phyloP scores from a whole-genome alignment of 1,140 invertebrate species.

The Cepaea nemoralis region DNA sequence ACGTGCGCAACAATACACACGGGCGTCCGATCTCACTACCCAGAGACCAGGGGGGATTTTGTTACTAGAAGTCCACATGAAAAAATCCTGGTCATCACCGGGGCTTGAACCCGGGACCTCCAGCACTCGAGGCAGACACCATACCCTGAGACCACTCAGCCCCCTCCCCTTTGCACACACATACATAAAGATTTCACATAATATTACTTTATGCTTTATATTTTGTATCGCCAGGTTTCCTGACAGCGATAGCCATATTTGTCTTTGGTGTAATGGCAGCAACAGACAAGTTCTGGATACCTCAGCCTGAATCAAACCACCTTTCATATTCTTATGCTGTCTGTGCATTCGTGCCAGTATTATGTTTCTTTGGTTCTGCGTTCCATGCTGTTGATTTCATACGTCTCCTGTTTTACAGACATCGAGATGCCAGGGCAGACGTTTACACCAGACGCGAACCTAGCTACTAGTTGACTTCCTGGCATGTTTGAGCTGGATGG shows the following conservation, averaged over 20 bases:
- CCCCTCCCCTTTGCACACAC: no score
- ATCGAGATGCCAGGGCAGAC: slow-evolving; percentile 24
- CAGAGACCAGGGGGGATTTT: no score
- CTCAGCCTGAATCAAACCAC: slow-evolving; percentile 35
- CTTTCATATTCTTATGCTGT: slow-evolving; percentile 36
- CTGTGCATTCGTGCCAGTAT: slow-evolving; percentile 25
- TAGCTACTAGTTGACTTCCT: not conserved
- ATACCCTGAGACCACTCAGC: no score
- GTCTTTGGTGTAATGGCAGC: slow-evolving; percentile 26
- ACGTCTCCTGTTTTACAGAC: not conserved
- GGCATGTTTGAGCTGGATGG: no score
- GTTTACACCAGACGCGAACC: slow-evolving; percentile 28
- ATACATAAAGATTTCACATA: no score
- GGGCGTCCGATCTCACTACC: no score
- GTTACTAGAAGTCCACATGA: no score
- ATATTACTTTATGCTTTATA: not conserved
- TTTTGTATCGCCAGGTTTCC: slow-evolving; percentile 16
- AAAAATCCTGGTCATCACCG: no score
- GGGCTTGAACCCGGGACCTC: no score
- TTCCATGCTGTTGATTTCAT: slow-evolving; percentile 27
- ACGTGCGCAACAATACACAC: no score
- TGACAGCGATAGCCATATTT: slow-evolving; percentile 20
- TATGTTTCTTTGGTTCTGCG: slow-evolving; percentile 29
- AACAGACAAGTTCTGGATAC: slow-evolving; percentile 17
- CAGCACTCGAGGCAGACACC: no score